Evolutionary conservation across 2,888 invertebrate species (phyloP).

Genomic region (Lasioglossum oenotherae): DNA sequence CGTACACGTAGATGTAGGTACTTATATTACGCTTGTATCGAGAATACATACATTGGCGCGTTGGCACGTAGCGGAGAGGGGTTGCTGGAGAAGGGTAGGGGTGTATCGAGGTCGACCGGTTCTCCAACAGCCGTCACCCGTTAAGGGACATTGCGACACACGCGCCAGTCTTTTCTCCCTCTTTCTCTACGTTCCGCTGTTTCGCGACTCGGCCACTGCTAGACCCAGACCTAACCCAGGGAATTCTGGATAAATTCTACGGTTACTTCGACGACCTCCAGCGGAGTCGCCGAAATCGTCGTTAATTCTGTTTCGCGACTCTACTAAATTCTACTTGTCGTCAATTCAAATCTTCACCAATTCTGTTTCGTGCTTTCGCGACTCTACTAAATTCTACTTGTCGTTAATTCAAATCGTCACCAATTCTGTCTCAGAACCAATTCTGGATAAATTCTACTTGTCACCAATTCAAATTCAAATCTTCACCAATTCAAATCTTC

Average conservation of each 20-base stretch:
- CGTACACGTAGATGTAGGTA: slow-evolving; percentile 57
- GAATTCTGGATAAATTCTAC: slow-evolving; percentile 37
- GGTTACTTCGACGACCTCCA: slow-evolving; percentile 16
- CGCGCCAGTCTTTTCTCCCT: slow-evolving; percentile 54
- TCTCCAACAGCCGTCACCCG: slow-evolving; percentile 79
- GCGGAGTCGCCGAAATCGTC: background rate
- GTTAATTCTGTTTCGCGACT: no score
- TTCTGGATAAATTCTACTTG: no score
- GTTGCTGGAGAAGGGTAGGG: slow-evolving; percentile 54
- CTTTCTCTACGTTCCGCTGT: background rate
- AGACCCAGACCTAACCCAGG: slow-evolving; percentile 27
- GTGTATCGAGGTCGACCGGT: slow-evolving; percentile 82
- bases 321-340: no score
- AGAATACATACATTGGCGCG: slow-evolving; percentile 62
- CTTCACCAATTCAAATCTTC: no score
- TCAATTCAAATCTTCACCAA: no score
- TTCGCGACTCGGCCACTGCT: background rate
- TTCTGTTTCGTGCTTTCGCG: no score
- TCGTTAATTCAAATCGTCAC: no score
- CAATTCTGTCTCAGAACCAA: no score
- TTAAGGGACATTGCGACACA: slow-evolving; percentile 78
- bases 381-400: no score
- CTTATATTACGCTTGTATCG: slow-evolving; percentile 39
- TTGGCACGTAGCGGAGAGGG: slow-evolving; percentile 42
- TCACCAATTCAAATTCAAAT: no score